phyloP scores from a whole-genome alignment of 2,888 invertebrate genomes.

The Timema podura region DNA sequence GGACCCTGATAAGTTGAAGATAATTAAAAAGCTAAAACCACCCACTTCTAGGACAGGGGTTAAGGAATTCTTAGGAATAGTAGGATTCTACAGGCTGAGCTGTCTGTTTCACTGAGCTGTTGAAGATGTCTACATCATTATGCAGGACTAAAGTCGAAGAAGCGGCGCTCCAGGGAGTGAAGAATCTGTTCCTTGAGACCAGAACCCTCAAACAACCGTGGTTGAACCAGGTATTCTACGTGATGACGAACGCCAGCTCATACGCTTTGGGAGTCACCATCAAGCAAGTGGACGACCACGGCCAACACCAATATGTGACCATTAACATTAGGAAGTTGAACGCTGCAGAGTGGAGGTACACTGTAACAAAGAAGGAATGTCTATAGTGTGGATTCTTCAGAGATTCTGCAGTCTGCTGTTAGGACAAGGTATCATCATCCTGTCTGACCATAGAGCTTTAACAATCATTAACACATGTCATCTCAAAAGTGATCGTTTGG shows the following conservation, averaged over 20 bases:
- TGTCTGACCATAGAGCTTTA: not conserved
- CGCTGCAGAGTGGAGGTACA: not conserved
- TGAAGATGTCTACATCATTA: too few relatives aligned
- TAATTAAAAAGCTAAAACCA: too few relatives aligned
- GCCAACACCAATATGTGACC: not conserved
- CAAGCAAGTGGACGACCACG: constrained; percentile 11
- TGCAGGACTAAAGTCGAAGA: too few relatives aligned
- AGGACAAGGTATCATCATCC: not conserved
- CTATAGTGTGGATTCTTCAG: not conserved
- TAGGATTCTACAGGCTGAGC: too few relatives aligned
- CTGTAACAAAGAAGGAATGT: not conserved
- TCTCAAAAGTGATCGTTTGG: not conserved
- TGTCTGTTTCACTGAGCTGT: too few relatives aligned
- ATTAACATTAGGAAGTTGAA: not conserved
- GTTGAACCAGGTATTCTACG: constrained; percentile 26
- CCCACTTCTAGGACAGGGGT: too few relatives aligned
- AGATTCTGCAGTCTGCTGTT: not conserved
- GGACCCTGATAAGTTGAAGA: too few relatives aligned
- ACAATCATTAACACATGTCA: not conserved
- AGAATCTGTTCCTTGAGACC: not conserved
- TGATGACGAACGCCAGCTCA: constrained; percentile 31
- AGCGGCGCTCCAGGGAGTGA: not conserved
- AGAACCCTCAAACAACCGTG: constrained; percentile 30
- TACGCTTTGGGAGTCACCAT: constrained; percentile 29
- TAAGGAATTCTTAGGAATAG: too few relatives aligned